Conservation (phyloP, 2,797 vertebrate genomes). For the Nothura maculosa region DNA sequence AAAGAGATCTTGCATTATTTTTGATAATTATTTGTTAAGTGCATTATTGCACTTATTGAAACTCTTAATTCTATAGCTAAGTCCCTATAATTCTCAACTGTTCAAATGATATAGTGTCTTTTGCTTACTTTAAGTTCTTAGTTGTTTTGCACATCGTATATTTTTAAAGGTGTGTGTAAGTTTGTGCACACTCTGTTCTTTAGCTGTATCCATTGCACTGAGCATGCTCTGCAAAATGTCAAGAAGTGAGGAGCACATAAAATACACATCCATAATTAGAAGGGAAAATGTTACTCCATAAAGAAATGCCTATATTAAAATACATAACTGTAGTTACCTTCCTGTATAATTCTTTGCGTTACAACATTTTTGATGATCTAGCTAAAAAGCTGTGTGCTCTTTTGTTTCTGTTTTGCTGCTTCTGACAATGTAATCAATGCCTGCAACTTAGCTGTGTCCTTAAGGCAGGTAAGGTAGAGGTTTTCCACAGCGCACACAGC, state of each 20-base stretch:
- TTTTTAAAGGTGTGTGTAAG: background rate
- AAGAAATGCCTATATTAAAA: background rate
- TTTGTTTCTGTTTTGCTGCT: background rate
- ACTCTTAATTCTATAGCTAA: background rate
- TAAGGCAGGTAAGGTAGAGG: background rate
- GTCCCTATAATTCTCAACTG: background rate
- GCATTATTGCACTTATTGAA: background rate
- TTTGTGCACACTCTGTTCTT: background rate
- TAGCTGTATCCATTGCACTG: too few species aligned
- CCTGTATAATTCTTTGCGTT: background rate
- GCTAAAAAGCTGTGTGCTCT: background rate
- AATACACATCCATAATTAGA: background rate
- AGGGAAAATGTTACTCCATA: background rate
- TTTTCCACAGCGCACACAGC: background rate
- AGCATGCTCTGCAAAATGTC: background rate
- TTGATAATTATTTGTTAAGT: too few species aligned
- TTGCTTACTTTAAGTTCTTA: background rate
- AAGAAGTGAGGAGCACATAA: background rate
- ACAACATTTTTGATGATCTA: background rate
- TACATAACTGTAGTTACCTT: background rate
- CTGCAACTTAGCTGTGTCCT: background rate
- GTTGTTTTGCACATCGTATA: background rate
- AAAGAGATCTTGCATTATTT: background rate
- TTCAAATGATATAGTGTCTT: background rate
- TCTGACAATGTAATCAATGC: background rate